Evolutionary conservation across 2,888 invertebrate species (phyloP).

Genomic region (Lycophotia porphyrea): DNA sequence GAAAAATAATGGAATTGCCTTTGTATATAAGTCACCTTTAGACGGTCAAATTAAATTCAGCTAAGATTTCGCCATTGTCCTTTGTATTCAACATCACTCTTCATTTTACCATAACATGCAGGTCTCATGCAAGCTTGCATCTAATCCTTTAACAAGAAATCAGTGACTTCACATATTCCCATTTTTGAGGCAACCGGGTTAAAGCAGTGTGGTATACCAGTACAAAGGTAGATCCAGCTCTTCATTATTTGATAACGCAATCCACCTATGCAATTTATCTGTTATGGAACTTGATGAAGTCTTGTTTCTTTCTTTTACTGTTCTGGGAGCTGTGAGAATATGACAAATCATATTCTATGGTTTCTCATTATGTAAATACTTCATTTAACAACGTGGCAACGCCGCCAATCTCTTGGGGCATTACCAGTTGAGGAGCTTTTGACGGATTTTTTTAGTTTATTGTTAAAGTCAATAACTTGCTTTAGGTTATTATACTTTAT

Average conservation of each 20-base stretch:
- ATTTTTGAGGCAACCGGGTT: constrained; percentile 14
- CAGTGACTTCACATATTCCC: constrained; percentile 2
- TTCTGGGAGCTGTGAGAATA: too few species aligned
- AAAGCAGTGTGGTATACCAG: not conserved
- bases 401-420: not conserved
- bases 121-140: constrained; percentile 1
- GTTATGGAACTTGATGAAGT: not conserved
- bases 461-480: too few species aligned
- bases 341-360: not conserved
- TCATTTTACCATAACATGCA: not conserved
- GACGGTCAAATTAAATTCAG: too few species aligned
- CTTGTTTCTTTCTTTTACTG: not conserved
- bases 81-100: not conserved
- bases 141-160: not conserved
- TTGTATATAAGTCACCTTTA: too few species aligned
- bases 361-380: not conserved
- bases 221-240: constrained; percentile 8
- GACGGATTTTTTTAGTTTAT: not conserved
- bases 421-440: not conserved
- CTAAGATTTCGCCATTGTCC: too few species aligned
- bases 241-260: constrained; percentile 26
- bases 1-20: too few species aligned
- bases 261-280: not conserved
- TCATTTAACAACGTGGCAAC: not conserved
- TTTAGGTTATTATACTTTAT: too few species aligned